Percentiles rank a stretch among this genome's conserved stretches.
Conservation (phyloP, 2,113 vertebrate genomes). For the Erinaceus europaeus region DNA sequence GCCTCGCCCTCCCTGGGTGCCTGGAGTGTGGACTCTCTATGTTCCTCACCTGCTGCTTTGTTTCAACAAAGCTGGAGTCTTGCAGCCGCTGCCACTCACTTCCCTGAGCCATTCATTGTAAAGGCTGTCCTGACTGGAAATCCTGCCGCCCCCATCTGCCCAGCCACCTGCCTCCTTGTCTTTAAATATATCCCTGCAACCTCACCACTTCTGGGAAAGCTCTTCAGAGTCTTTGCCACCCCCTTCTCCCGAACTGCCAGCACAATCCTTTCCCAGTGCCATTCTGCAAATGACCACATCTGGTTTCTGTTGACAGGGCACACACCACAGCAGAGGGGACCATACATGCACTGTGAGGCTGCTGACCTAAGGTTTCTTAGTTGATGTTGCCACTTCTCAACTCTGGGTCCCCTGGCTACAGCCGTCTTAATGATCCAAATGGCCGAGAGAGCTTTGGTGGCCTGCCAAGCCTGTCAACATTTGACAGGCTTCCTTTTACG, state of each 20-base stretch:
- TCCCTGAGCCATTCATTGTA: not conserved
- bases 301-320: not conserved
- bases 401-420: not conserved
- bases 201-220: slow-evolving; percentile 8
- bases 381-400: not conserved
- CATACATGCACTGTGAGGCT: not conserved
- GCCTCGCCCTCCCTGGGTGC: slow-evolving; percentile 19
- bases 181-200: slow-evolving; percentile 51
- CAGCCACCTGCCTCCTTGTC: slow-evolving; percentile 64
- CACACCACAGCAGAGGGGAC: not conserved
- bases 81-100: not conserved
- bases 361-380: no score
- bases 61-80: slow-evolving; percentile 36
- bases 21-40: slow-evolving; percentile 2
- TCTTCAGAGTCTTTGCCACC: not conserved
- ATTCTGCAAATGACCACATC: not conserved
- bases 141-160: slow-evolving; percentile 55
- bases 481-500: not conserved
- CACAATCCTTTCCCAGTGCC: not conserved
- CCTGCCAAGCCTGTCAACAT: not conserved
- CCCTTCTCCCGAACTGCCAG: not conserved
- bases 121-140: slow-evolving; percentile 25
- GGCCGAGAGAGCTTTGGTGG: not conserved
- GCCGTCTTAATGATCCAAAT: not conserved
- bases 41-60: slow-evolving; percentile 67